Conservation (phyloP, 2,113 vertebrate species). For the Chionodraco myersi region DNA sequence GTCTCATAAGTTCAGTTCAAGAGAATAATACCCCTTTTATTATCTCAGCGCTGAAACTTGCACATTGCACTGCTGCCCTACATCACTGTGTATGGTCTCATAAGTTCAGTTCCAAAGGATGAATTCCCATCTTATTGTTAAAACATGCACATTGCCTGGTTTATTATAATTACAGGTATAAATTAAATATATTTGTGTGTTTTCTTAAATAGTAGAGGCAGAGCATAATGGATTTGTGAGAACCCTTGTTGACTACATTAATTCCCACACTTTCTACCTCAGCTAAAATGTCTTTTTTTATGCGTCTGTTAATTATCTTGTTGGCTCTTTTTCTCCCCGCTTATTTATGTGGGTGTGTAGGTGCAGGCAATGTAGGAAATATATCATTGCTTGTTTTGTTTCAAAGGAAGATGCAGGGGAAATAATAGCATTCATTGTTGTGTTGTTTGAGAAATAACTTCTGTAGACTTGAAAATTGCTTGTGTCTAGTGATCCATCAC, state of each 20-base stretch:
- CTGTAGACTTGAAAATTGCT: constrained; percentile 48
- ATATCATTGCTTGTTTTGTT: constrained; percentile 48
- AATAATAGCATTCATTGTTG: constrained; percentile 48
- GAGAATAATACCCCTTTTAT: background rate
- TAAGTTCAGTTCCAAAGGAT: background rate
- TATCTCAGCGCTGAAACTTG: constrained; percentile 12
- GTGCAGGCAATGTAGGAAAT: constrained; percentile 26
- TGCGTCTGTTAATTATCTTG: constrained; percentile 41
- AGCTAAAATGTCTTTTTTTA: constrained; percentile 31
- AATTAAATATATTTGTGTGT: background rate
- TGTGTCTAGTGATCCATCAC: constrained; percentile 55
- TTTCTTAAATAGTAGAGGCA: background rate
- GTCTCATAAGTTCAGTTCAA: constrained; percentile 1
- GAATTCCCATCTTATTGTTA: background rate
- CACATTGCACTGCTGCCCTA: background rate
- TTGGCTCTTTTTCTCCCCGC: constrained; percentile 3
- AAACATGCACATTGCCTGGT: constrained; percentile 1
- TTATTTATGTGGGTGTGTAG: constrained; percentile 23
- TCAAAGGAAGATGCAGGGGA: constrained; percentile 18
- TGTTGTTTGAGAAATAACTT: constrained; percentile 62
- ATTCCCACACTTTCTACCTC: constrained; percentile 18
- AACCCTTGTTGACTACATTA: background rate
- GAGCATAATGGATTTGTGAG: constrained; percentile 9
- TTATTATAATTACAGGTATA: constrained; percentile 18
- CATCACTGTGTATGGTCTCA: background rate